phyloP scores from a whole-genome alignment of 2,797 vertebrate species.

The Sebastes taczanowskii region DNA sequence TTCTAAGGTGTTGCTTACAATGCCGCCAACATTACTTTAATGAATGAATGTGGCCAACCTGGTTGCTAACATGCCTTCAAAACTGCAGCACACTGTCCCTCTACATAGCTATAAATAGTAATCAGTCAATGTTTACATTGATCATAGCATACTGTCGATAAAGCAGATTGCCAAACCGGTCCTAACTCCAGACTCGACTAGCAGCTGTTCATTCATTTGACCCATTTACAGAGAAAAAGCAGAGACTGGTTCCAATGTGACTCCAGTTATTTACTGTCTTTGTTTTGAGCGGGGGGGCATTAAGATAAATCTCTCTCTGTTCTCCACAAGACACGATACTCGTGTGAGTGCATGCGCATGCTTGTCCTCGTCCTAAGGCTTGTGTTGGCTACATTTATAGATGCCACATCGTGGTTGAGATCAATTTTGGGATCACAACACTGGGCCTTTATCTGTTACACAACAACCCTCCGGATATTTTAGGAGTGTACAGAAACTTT shows the following conservation, averaged over 20 bases:
- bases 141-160: conserved; percentile 43
- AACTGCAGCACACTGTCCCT: conserved; percentile 7
- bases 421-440: conserved; percentile 62
- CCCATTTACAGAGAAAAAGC: conserved; percentile 42
- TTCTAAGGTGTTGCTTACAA: not conserved
- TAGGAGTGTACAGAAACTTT: conserved; percentile 67
- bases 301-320: conserved; percentile 53
- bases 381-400: conserved; percentile 57
- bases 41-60: conserved; percentile 4
- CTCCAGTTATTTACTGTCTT: conserved; percentile 52
- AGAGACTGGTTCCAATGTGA: conserved; percentile 47
- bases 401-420: conserved; percentile 63
- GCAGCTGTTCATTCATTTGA: conserved; percentile 48
- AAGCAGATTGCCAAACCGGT: conserved; percentile 38
- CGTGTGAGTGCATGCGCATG: conserved; percentile 8
- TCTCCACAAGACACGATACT: conserved; percentile 23
- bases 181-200: conserved; percentile 10
- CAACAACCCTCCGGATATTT: conserved; percentile 67
- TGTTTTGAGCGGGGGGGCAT: conserved; percentile 21
- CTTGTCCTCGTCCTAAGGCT: conserved; percentile 38
- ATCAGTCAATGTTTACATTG: conserved; percentile 52
- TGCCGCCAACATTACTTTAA: not conserved
- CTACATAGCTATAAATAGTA: conserved; percentile 45
- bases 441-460: conserved; percentile 70
- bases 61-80: conserved; percentile 1